Conservation (phyloP, 2,113 vertebrate species). For the Lagopus leucura region DNA sequence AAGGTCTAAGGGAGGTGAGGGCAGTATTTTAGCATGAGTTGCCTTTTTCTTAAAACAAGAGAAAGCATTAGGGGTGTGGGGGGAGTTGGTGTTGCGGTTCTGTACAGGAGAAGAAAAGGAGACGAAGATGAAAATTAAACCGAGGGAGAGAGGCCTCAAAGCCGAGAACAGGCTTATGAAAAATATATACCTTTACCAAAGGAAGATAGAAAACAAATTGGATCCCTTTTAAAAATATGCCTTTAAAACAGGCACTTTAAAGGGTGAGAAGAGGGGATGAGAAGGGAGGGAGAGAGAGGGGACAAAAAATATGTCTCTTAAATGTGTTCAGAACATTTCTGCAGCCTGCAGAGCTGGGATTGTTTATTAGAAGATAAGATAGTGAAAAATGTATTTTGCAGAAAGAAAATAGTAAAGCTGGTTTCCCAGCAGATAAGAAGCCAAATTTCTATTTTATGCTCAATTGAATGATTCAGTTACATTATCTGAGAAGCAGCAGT, state of each 20-base stretch:
- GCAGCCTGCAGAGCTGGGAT: constrained; percentile 80
- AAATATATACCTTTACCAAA: constrained; percentile 75
- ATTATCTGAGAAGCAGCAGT: constrained; percentile 81
- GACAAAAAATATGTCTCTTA: constrained; percentile 71
- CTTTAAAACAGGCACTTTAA: constrained; percentile 76
- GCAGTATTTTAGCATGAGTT: constrained; percentile 6
- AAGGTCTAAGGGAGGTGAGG: not conserved
- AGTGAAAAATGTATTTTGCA: constrained; percentile 87
- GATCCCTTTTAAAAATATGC: constrained; percentile 63
- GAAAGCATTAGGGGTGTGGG: not conserved
- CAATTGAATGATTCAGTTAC: constrained; percentile 84
- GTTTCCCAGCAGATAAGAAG: constrained; percentile 83
- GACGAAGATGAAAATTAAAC: constrained; percentile 37
- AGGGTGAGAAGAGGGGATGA: constrained; percentile 13
- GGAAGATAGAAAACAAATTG: constrained; percentile 76
- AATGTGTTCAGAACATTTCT: constrained; percentile 77
- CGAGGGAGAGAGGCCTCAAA: constrained; percentile 27
- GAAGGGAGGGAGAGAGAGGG: not conserved
- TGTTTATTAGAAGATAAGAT: constrained; percentile 89
- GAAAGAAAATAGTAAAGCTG: constrained; percentile 85
- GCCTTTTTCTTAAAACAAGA: constrained; percentile 52
- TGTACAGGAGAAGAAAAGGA: not conserved
- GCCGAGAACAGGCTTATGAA: constrained; percentile 56
- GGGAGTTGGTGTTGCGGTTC: constrained; percentile 24
- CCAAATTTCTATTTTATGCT: constrained; percentile 88